Evolutionary conservation across 2,113 vertebrate species (phyloP), one percentile per base, ranked within the genome.

Genomic region (Burhinus bistriatus): DNA sequence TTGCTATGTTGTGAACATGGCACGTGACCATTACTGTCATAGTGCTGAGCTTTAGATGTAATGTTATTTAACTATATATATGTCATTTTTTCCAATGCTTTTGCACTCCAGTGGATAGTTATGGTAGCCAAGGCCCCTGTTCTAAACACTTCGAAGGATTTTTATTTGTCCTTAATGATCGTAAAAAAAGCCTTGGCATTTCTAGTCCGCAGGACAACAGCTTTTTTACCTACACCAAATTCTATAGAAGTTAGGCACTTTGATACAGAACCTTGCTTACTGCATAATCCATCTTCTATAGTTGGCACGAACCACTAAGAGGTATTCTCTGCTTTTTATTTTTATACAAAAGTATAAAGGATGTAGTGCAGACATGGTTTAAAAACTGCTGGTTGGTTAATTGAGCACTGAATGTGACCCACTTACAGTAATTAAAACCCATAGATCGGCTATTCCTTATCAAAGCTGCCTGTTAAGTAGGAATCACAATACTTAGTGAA

Each of bases 11-110:
- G 22, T 47, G 19, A 44, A 12, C 27, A 4, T 0, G 1, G 9
- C 16, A 1, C 27, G 5, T 54, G 59, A 25, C 16, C 12, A 1
- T 73, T 51, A 1, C 16, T 42, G 40, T 47, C 9, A 0, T 1
- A 9, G 19, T 30, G 55, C 55, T 66, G 62, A 62, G 42, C 52
- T 87, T 49, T 49, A 44, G 26, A 4, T 57, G 55, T 79, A 5
- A 15, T 45, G 5, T 47, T 38, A 1, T 27, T 8, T 22, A 36
- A 42, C 15, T 49, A 12, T 57, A 3, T 57, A 3, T 27, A 2
- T 15, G 3, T 23, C 22, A 25, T 45, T 47, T 58, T 76, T 61
- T 10, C 27, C 45, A 15, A 44, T 62, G 32, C 17, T 72, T 92
- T 45, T 71, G 8, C 4, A 16, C 26, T 66, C 29, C 26, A 6